Evolutionary conservation across 2,797 vertebrate genomes (phyloP).

Genomic region (Melanotaenia nigrans): DNA sequence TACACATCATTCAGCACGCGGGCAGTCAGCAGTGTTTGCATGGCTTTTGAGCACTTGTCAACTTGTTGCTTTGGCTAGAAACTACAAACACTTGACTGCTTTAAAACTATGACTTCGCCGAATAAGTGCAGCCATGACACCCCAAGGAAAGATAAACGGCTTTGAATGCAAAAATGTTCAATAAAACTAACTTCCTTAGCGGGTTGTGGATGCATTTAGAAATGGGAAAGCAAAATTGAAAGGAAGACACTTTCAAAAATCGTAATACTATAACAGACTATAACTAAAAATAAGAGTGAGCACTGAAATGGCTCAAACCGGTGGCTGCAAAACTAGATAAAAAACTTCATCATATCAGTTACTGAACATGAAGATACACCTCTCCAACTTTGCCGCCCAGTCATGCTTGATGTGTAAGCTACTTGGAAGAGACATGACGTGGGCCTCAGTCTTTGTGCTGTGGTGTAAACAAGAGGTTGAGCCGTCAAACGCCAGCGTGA

Average conservation of each 20-base stretch:
- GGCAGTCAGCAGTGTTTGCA: constrained; percentile 46
- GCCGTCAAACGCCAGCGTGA: constrained; percentile 73
- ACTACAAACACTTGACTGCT: constrained; percentile 9
- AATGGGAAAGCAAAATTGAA: background rate
- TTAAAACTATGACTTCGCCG: background rate
- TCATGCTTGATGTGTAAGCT: constrained; percentile 50
- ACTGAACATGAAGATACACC: constrained; percentile 45
- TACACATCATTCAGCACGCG: constrained; percentile 16
- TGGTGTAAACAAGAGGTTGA: constrained; percentile 75
- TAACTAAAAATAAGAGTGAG: background rate
- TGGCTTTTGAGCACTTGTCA: constrained; percentile 54
- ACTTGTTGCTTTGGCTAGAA: constrained; percentile 72
- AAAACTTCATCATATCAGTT: constrained; percentile 40
- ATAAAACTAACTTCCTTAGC: background rate
- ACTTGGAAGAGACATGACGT: constrained; percentile 49
- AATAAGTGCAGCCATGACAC: background rate
- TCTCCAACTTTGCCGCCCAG: constrained; percentile 46
- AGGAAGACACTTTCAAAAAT: background rate
- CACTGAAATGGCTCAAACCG: background rate
- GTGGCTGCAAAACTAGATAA: constrained; percentile 5
- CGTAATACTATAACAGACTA: background rate
- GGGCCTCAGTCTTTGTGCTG: constrained; percentile 72
- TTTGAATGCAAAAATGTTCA: background rate
- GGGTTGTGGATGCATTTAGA: background rate
- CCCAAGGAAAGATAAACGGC: background rate